These are phyloP conservation scores for Hirundo rustica DNA, from an alignment of 2,797 vertebrate species.

Conservation along the genomic window DNA sequence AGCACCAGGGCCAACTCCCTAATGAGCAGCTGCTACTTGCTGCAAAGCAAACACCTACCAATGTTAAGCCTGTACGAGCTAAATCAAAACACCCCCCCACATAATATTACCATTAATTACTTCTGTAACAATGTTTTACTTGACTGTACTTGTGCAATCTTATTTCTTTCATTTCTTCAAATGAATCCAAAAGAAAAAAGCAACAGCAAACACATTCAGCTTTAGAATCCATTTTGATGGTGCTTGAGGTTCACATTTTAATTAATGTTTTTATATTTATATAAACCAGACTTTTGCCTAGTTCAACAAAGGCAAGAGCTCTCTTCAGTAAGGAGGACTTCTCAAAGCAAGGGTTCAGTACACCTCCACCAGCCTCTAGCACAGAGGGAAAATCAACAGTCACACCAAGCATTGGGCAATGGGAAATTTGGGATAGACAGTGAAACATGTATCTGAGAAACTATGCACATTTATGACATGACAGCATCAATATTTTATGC, in stretches of 20 bases:
- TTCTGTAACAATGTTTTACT: background rate
- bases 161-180: background rate
- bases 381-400: background rate
- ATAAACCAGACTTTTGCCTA: background rate
- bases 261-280: background rate
- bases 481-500: background rate
- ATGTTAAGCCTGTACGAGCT: background rate
- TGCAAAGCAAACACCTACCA: background rate
- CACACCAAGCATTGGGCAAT: background rate
- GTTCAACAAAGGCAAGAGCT: background rate
- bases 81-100: background rate
- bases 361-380: background rate
- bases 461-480: accelerated
- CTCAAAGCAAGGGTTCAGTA: background rate
- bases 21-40: background rate
- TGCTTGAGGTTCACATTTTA: background rate
- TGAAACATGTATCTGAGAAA: background rate
- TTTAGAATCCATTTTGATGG: background rate
- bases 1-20: background rate
- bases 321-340: background rate
- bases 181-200: background rate
- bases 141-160: background rate
- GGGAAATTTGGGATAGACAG: background rate
- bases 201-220: background rate
- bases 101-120: background rate